Evolutionary conservation across 2,888 invertebrate genomes (phyloP).

Genomic region (Caenorhabditis panamensis): DNA sequence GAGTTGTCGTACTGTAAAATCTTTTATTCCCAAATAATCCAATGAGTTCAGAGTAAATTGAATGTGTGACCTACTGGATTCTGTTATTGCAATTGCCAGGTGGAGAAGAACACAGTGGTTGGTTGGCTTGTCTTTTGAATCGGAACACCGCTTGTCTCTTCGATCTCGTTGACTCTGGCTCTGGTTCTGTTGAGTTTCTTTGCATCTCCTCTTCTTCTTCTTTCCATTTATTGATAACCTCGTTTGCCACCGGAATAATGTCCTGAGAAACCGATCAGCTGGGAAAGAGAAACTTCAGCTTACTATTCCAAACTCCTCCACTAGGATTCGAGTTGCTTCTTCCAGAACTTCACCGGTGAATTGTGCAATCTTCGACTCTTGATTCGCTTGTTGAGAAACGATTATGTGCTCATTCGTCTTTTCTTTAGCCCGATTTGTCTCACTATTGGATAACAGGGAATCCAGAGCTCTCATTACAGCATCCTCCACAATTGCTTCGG

Average conservation of each 20-base stretch:
- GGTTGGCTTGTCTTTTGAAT: slow-evolving; percentile 21
- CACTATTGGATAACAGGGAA: neutral
- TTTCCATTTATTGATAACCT: slow-evolving; percentile 41
- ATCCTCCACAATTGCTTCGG: slow-evolving; percentile 44
- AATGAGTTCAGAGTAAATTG: neutral
- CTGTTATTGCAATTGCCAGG: slow-evolving; percentile 39
- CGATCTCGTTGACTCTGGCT: neutral
- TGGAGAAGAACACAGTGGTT: slow-evolving; percentile 21
- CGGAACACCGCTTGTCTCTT: slow-evolving; percentile 25
- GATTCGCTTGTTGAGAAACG: slow-evolving; percentile 51
- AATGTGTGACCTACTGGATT: slow-evolving; percentile 34
- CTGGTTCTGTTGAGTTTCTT: neutral
- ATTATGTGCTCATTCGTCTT: slow-evolving; percentile 24
- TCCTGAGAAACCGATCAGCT: slow-evolving; percentile 15
- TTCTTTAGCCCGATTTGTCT: neutral
- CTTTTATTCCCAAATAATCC: slow-evolving; percentile 6
- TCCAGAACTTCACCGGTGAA: slow-evolving; percentile 57
- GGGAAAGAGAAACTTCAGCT: neutral
- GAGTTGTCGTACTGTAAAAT: slow-evolving; percentile 38
- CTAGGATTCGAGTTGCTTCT: slow-evolving; percentile 54
- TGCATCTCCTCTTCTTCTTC: slow-evolving; percentile 9
- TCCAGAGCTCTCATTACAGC: slow-evolving; percentile 47
- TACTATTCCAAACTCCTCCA: slow-evolving; percentile 49
- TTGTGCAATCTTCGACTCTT: slow-evolving; percentile 48
- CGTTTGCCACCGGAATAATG: slow-evolving; percentile 36